Base-by-base conservation (phyloP, 2,888 invertebrate genomes). In the Lepetodrilus schrolli region DNA sequence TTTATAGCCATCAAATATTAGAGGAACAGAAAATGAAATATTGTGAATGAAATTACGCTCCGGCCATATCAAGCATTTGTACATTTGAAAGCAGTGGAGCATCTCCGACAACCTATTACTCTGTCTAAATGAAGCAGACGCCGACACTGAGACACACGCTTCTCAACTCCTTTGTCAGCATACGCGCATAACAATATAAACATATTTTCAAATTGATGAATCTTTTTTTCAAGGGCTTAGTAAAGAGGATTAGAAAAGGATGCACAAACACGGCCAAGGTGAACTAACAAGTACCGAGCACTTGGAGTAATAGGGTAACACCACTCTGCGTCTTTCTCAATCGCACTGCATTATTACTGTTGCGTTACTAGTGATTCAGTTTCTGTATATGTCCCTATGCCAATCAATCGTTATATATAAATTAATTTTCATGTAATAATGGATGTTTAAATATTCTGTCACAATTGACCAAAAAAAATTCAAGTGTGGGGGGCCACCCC, bases 71-170 rank as follows among this genome's bases (percentile, higher is more conserved):
- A 58, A n/a, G 58, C 17, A 13, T 26, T 26, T 34, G 13, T 58
- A 30, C 30, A 58, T 58, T 58, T 13, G 23, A 17, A 58, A 30
- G 58, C 58, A 30, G 34, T 58, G 58, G 30, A 58, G 58, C 58
- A 17, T 13, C 21, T 10, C 30, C 13, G 34, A n/a, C 1, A 30
- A 30, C 30, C 58, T 58, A 30, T 58, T 30, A 58, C 58, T 26
- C 58, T 30, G 34, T 58, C 23, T 58, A 4, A 13, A 34, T 13
- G 43, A 43, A 43, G 43, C 43, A 43, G n/a, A 8, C 43, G 4
- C n/a, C n/a, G 17, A 17, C 43, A 17, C 43, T n/a, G n/a, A n/a
- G n/a, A 43, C 43, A 17, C 43, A 43, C n/a, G 43, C 43, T 43
- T 43, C 17, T 17, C 17, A 43, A 43, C n/a, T 13, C 43, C 4